Conservation (phyloP, 1,140 invertebrate genomes). For the Brevipalpus yothersi region DNA sequence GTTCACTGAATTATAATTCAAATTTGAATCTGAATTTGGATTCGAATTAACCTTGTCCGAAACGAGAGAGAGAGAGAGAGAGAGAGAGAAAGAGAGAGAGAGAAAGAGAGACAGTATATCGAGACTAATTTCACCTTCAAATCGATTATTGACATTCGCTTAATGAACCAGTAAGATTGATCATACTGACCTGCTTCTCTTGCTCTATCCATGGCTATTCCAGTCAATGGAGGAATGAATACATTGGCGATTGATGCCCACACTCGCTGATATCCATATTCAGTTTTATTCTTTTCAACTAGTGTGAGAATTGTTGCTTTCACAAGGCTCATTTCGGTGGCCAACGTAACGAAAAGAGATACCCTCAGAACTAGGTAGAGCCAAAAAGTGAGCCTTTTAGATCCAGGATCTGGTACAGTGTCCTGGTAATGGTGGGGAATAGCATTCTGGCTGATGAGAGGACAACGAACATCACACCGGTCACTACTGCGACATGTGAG, state of each 20-base stretch:
- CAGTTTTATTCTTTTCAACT: conserved; percentile 42
- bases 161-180: background rate
- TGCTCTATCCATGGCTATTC: conserved; percentile 35
- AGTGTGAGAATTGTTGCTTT: conserved; percentile 54
- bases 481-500: background rate
- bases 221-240: conserved; percentile 49
- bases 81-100: no score
- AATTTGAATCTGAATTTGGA: no score
- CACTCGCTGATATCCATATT: conserved; percentile 49
- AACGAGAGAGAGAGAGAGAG: no score
- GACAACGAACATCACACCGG: background rate
- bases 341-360: conserved; percentile 3
- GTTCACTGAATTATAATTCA: no score
- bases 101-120: no score
- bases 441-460: background rate
- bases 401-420: background rate
- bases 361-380: conserved; percentile 4
- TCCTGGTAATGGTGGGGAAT: background rate
- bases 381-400: conserved; percentile 3
- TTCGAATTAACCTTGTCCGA: no score
- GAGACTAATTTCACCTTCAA: no score
- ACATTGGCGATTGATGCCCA: conserved; percentile 48
- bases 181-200: background rate
- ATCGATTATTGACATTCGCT: background rate
- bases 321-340: conserved; percentile 29